phyloP scores from a whole-genome alignment of 2,888 invertebrate species.

The Oxyscelio sp. region DNA sequence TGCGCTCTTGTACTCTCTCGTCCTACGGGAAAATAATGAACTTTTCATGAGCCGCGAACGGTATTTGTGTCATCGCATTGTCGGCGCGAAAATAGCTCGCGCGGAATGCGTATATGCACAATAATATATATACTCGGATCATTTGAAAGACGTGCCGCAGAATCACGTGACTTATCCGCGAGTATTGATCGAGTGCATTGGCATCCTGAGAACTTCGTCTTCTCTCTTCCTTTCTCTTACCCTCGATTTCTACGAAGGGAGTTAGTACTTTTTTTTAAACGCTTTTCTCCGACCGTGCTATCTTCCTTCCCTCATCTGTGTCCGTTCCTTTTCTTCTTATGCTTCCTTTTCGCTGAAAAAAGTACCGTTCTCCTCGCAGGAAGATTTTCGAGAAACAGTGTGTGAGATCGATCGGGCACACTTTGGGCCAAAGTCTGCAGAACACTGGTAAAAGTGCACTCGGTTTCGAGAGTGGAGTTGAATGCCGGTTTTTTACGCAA shows the following conservation, averaged over 20 bases:
- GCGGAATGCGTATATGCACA: slow-evolving; percentile 17
- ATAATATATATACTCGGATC: slow-evolving; percentile 26
- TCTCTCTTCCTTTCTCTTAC: slow-evolving; percentile 56
- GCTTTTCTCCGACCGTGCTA: slow-evolving; percentile 24
- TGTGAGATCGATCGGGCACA: slow-evolving; percentile 62
- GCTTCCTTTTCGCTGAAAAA: slow-evolving; percentile 21
- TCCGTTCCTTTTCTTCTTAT: slow-evolving; percentile 19
- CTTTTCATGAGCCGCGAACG: slow-evolving; percentile 14
- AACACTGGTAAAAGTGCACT: slow-evolving; percentile 68
- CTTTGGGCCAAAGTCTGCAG: slow-evolving; percentile 50
- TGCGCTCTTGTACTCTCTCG: neutral
- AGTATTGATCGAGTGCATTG: slow-evolving; percentile 75
- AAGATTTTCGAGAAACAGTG: slow-evolving; percentile 53
- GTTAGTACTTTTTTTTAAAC: slow-evolving; percentile 35
- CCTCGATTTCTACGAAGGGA: slow-evolving; percentile 38
- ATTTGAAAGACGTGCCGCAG: slow-evolving; percentile 36
- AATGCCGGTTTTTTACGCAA: neutral
- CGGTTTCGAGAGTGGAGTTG: slow-evolving; percentile 32
- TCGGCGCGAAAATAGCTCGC: slow-evolving; percentile 17
- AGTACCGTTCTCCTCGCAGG: slow-evolving; percentile 30
- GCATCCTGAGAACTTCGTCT: slow-evolving; percentile 73
- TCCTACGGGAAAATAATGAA: slow-evolving; percentile 10
- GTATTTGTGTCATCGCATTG: slow-evolving; percentile 31
- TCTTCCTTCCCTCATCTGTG: slow-evolving; percentile 32
- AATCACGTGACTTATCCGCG: slow-evolving; percentile 69